Percentiles rank a stretch among this genome's conserved stretches.
Evolutionary conservation across 1,140 invertebrate species (phyloP).

Genomic region (Colletes gigas): DNA sequence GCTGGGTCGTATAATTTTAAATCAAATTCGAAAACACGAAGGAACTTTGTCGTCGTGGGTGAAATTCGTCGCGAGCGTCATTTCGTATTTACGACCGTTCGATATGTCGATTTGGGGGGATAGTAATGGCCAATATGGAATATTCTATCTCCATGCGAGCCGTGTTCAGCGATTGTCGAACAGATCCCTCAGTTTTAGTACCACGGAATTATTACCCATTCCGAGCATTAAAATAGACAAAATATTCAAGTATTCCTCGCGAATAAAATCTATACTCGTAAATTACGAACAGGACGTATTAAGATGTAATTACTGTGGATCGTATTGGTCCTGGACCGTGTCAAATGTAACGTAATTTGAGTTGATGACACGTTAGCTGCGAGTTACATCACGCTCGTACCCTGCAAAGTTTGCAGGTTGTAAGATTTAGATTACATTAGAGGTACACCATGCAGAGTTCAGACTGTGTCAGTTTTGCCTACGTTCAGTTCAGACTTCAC

Average conservation of each 20-base stretch:
- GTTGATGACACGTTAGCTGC: neutral
- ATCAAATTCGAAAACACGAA: neutral
- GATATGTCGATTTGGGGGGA: too few species aligned
- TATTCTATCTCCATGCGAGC: too few species aligned
- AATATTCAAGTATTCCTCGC: too few species aligned
- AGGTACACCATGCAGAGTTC: neutral
- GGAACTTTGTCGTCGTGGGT: neutral
- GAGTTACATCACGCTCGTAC: neutral
- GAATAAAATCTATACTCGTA: too few species aligned
- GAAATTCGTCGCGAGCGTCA: neutral
- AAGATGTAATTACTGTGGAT: neutral
- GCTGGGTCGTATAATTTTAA: neutral
- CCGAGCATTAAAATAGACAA: too few species aligned
- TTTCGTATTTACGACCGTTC: neutral
- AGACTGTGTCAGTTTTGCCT: neutral
- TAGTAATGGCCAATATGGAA: too few species aligned
- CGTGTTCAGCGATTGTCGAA: too few species aligned
- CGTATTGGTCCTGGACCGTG: neutral
- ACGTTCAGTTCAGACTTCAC: neutral
- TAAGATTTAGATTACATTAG: conserved; percentile 7
- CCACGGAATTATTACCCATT: too few species aligned
- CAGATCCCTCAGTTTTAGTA: too few species aligned
- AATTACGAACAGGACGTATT: neutral
- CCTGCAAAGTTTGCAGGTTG: neutral
- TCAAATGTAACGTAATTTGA: neutral